phyloP scores from a whole-genome alignment of 2,113 vertebrate genomes.

The Podiceps cristatus region DNA sequence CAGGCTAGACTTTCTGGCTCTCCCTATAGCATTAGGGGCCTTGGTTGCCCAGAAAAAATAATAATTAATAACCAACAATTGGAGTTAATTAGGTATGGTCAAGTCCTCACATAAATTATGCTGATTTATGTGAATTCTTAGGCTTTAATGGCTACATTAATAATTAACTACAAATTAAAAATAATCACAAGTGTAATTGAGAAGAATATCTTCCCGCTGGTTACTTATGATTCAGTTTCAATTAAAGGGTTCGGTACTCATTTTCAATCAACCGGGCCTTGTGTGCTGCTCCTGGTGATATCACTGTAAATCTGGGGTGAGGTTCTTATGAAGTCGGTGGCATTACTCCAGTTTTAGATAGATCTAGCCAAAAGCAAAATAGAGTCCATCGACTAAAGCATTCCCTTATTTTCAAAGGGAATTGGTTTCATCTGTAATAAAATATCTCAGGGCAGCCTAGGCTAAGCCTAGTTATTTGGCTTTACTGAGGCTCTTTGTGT shows the following conservation, averaged over 20 bases:
- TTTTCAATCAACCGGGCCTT: slow-evolving; percentile 5
- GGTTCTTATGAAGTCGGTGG: background rate
- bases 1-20: background rate
- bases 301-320: slow-evolving; percentile 24
- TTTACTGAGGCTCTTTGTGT: background rate
- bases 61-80: background rate
- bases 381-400: background rate
- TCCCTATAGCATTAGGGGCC: background rate
- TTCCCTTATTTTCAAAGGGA: slow-evolving; percentile 47
- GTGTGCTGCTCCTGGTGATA: slow-evolving; percentile 4
- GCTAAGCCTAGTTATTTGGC: slow-evolving; percentile 16
- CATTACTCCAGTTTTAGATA: slow-evolving; percentile 32
- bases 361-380: slow-evolving; percentile 22
- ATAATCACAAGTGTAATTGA: background rate
- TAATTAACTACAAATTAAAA: slow-evolving; percentile 40
- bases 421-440: slow-evolving; percentile 45
- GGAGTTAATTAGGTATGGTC: background rate
- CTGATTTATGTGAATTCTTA: slow-evolving; percentile 31
- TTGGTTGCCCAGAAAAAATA: background rate
- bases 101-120: slow-evolving; percentile 6
- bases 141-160: background rate
- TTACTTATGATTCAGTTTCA: slow-evolving; percentile 1
- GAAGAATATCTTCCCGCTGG: background rate
- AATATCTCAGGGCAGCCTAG: slow-evolving; percentile 13
- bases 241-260: background rate